Evolutionary conservation across 2,797 vertebrate species (phyloP), one percentile per base, ranked within the genome.

Genomic region (Coranthus polyacanthus): DNA sequence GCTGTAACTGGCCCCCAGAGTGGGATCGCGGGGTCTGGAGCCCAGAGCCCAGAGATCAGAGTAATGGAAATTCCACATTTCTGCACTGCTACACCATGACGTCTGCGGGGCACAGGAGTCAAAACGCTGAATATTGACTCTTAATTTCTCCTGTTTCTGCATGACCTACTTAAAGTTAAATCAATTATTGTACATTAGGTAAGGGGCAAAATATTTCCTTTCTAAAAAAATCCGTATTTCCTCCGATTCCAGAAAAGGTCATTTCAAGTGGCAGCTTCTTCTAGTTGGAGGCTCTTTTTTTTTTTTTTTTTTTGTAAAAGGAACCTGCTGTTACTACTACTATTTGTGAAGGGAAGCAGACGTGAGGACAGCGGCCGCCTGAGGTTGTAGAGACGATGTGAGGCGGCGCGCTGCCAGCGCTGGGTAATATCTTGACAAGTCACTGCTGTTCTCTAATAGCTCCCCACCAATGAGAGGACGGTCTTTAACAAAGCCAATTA

Each of bases 1-100:
- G 87, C 90, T 89, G 85, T 91, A 92, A 94, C 92, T 82, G 90
- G 90, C 84, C 92, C 91, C 92, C 82, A 84, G 90, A 91, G 92
- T 88, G 68, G 82, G 82, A 89, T 86, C 74, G 78, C 72, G 45
- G 71, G 88, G 84, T 83, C 90, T 69, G 76, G 67, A 88, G 87
- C 75, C 67, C 69, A 43, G 66, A 80, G 68, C 68, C 86, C 81
- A 21, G 68, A 84, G 83, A 83, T 87, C 88, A 83, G 47, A 86
- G 83, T 91, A 92, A 93, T 90, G 89, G 90, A 92, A 94, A 92
- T 55, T 86, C 79, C 89, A 90, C 86, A 85, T 89, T 92, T 91
- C 77, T 73, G 51, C 74, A 60, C 59, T 6, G 68, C 75, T 75
- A 36, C 67, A 68, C 68, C 68, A 57, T 73, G 85, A 85, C 59